Conservation (phyloP, 2,113 vertebrate species). For the Hemichromis elongatus region DNA sequence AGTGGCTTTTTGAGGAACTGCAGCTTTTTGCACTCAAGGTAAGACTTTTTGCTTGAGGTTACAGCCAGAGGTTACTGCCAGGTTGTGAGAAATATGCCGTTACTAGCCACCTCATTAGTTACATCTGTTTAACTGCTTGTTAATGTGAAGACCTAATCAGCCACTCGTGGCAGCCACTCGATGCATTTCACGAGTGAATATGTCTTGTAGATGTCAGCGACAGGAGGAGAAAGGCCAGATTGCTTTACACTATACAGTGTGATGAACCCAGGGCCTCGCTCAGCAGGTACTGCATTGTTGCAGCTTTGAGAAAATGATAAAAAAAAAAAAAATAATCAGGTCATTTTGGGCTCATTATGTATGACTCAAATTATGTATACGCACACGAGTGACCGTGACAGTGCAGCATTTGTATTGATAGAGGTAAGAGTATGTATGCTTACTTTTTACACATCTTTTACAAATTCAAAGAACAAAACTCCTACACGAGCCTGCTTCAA, state of each 20-base stretch:
- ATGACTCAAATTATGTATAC: not conserved
- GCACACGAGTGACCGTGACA: not conserved
- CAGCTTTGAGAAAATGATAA: not conserved
- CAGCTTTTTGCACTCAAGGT: not conserved
- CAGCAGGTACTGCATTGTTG: not conserved
- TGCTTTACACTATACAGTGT: not conserved
- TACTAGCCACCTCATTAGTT: not conserved
- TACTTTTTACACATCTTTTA: not conserved
- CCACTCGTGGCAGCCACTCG: not conserved
- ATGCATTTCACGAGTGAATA: not conserved
- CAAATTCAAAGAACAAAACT: not conserved
- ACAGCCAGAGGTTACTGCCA: not conserved
- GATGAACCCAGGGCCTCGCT: not conserved
- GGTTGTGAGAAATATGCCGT: not conserved
- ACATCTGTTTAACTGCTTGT: not conserved
- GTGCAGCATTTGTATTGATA: not conserved
- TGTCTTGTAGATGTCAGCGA: not conserved
- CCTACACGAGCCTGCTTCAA: not conserved
- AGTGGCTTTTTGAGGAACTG: not conserved
- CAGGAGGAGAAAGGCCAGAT: not conserved
- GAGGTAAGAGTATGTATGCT: not conserved
- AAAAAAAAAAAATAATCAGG: accelerated
- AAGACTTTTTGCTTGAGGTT: too few species aligned
- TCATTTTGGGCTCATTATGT: not conserved
- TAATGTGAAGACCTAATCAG: not conserved